phyloP scores from a whole-genome alignment of 1,140 invertebrate species.

The Drosophila aff. region DNA sequence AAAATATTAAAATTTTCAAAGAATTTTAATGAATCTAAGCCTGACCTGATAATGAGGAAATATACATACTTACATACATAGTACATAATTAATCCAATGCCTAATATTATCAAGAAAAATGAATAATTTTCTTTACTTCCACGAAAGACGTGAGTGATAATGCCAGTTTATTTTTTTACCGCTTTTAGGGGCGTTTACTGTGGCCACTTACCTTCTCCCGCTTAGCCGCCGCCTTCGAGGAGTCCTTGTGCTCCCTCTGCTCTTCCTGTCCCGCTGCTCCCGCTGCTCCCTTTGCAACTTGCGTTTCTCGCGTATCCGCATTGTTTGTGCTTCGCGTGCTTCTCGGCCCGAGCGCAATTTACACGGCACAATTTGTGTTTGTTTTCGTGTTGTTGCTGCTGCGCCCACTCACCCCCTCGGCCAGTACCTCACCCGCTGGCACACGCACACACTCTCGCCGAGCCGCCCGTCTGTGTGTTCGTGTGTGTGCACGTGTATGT shows the following conservation, averaged over 20 bases:
- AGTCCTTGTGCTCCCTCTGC: constrained; percentile 28
- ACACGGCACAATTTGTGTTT: constrained; percentile 47
- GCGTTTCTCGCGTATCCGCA: constrained; percentile 76
- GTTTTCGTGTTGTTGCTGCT: constrained; percentile 48
- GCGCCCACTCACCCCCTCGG: constrained; percentile 49
- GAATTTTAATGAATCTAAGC: no score
- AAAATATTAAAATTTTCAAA: no score
- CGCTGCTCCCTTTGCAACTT: constrained; percentile 56
- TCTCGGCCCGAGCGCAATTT: constrained; percentile 21
- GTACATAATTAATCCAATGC: not conserved
- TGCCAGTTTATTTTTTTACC: not conserved
- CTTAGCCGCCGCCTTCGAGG: constrained; percentile 39
- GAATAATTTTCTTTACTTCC: not conserved
- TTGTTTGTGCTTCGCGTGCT: constrained; percentile 55
- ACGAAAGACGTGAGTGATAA: not conserved
- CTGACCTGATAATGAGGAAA: no score
- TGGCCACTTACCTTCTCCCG: constrained; percentile 47
- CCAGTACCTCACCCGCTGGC: constrained; percentile 19
- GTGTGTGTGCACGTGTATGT: constrained; percentile 38
- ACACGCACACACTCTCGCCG: constrained; percentile 15
- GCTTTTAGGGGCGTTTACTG: not conserved
- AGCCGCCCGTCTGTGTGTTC: constrained; percentile 19
- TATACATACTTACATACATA: no score
- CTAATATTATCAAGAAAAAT: not conserved
- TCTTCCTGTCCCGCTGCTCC: constrained; percentile 54